Base-by-base conservation (phyloP, 30 jellyfish, hydroid and myxozoan genomes). In the Cassiopea xamachana region DNA sequence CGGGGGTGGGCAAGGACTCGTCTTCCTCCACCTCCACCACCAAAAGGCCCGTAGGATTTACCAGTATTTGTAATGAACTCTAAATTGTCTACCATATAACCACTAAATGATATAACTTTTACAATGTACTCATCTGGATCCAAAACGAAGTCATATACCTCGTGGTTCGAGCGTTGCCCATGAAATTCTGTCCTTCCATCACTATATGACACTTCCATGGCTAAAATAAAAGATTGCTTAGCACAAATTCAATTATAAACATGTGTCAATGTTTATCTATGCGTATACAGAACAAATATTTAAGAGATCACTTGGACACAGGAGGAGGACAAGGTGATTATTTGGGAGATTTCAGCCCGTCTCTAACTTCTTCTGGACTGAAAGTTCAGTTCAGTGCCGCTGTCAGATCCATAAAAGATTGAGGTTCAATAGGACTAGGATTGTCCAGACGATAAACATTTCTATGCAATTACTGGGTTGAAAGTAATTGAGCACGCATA, bases 1-100 rank as follows among this genome's bases (percentile, higher is more conserved):
- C n/a, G 50, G 43, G 97, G 87, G 73, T 82, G 80, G 13, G 17
- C 48, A 16, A 60, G 79, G 59, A 39, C 61, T 18, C 85, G 18
- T 55, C 58, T 5, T n/a, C 95, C 95, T 15, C 98, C 98, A 59
- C 98, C 98, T 61, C 86, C 98, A 1, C 98, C 98, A 17, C 98
- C 98, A 48, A 79, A 92, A 17, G 98, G 98, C 1, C 98, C 98
- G 46, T 72, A 92, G 64, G 60, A 50, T 19, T 69, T 84, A 7
- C 95, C 92, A 48, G 75, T 70, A 82, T 92, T 85, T 5, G 98
- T 84, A 3, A 78, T 73, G 84, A 92, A 92, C 86, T 50, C 64
- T 77, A 92, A 55, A 80, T 69, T 87, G 86, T 92, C 98, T 64
- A 92, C 67, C 92, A 92, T 79, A 77, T 77, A 86, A 81, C 98